Percentiles rank a stretch among this genome's conserved stretches.
Evolutionary conservation across 2,797 vertebrate species (phyloP).

Genomic region (Liasis olivaceus): DNA sequence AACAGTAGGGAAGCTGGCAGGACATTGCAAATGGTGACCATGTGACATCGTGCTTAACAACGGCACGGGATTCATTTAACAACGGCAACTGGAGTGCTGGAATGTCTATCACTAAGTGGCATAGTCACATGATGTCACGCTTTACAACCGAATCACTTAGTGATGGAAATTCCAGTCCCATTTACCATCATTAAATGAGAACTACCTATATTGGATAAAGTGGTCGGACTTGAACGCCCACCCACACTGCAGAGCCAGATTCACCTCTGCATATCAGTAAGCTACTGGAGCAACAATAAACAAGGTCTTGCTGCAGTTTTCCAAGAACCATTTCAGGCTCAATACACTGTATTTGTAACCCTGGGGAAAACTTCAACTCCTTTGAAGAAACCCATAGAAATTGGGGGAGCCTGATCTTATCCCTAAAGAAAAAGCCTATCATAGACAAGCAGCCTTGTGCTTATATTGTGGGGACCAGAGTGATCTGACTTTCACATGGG

Average conservation of each 20-base stretch:
- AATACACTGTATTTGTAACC: not conserved
- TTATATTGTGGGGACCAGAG: not conserved
- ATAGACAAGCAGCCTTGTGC: not conserved
- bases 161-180: not conserved
- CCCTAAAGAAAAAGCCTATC: not conserved
- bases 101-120: not conserved
- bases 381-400: not conserved
- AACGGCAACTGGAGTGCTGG: not conserved
- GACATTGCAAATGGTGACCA: not conserved
- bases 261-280: not conserved
- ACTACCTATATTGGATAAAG: not conserved
- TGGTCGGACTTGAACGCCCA: not conserved
- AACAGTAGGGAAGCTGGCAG: not conserved
- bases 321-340: not conserved
- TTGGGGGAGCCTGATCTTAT: not conserved
- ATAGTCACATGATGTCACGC: not conserved
- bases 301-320: not conserved
- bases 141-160: not conserved
- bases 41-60: not conserved
- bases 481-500: not conserved
- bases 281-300: not conserved
- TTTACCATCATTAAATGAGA: not conserved
- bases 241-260: too few species aligned
- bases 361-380: not conserved
- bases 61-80: not conserved